Percentiles rank a stretch among this genome's conserved stretches.
phyloP scores from a whole-genome alignment of 2,797 vertebrate genomes.

The Morelia viridis region DNA sequence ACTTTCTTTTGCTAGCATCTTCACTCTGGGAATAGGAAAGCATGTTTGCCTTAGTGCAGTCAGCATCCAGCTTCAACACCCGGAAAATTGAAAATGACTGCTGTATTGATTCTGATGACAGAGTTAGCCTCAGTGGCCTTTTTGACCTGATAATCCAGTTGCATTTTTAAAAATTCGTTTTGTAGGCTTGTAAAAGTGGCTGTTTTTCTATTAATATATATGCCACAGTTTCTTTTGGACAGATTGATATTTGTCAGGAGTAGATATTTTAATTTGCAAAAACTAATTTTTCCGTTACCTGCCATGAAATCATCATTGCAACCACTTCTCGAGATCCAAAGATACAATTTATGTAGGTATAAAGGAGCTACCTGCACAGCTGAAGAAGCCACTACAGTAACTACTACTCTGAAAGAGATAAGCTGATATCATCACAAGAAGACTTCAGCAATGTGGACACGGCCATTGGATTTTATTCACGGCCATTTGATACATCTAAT shows the following conservation, averaged over 20 bases:
- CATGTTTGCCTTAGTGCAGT: conserved; percentile 67
- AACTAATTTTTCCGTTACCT: conserved; percentile 19
- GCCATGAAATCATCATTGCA: neutral
- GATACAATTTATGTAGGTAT: conserved; percentile 27
- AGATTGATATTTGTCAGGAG: conserved; percentile 47
- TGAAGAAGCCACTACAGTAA: neutral
- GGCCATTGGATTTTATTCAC: neutral
- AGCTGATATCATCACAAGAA: neutral
- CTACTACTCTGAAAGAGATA: neutral
- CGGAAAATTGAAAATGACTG: conserved; percentile 55
- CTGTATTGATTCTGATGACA: conserved; percentile 61
- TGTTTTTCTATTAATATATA: conserved; percentile 9
- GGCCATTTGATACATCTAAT: conserved; percentile 29
- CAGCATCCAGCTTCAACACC: conserved; percentile 71
- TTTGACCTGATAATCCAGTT: conserved; percentile 61
- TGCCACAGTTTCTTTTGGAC: conserved; percentile 41
- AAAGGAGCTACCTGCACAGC: neutral
- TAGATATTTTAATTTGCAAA: conserved; percentile 45
- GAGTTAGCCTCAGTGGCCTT: conserved; percentile 72
- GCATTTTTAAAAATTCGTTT: conserved; percentile 66
- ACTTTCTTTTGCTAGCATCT: conserved; percentile 43
- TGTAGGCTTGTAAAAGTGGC: conserved; percentile 43
- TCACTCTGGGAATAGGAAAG: conserved; percentile 50
- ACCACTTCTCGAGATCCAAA: conserved; percentile 44
- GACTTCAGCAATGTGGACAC: neutral